Evolutionary conservation across 2,888 invertebrate species (phyloP).

Genomic region (Clostera curtula): DNA sequence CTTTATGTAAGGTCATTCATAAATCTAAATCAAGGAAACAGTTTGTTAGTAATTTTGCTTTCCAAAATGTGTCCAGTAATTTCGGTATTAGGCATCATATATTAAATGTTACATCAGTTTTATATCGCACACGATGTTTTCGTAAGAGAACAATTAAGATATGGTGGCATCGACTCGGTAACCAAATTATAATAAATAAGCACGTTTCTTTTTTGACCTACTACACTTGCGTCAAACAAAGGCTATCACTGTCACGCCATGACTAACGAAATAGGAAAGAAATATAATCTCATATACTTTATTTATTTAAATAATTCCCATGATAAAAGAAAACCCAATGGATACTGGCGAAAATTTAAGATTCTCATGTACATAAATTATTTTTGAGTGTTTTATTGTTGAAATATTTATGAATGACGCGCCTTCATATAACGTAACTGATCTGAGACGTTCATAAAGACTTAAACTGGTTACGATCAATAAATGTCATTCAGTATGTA

Average conservation of each 20-base stretch:
- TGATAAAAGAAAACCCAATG: too few species aligned
- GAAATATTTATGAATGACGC: background rate
- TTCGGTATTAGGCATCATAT: too few species aligned
- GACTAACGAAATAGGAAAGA: slow-evolving; percentile 11
- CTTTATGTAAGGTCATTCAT: too few species aligned
- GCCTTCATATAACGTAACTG: background rate
- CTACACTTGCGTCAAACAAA: slow-evolving; percentile 41
- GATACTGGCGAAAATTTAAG: too few species aligned
- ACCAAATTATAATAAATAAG: slow-evolving; percentile 30
- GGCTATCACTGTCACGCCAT: slow-evolving; percentile 32
- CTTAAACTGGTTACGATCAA: slow-evolving; percentile 12
- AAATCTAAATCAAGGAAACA: too few species aligned
- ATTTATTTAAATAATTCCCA: too few species aligned
- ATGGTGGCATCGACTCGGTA: slow-evolving; percentile 19
- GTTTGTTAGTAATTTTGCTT: too few species aligned
- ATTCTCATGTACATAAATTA: too few species aligned
- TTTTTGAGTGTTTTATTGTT: too few species aligned
- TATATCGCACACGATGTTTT: slow-evolving; percentile 19
- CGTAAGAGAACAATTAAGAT: slow-evolving; percentile 21
- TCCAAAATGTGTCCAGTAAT: too few species aligned
- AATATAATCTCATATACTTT: too few species aligned
- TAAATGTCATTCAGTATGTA: slow-evolving; percentile 24
- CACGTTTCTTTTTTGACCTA: slow-evolving; percentile 37
- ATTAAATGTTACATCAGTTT: slow-evolving; percentile 9
- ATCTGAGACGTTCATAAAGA: slow-evolving; percentile 1